These are phyloP conservation scores for Gopherus flavomarginatus DNA, from an alignment of 2,113 vertebrate species.

Conservation along the genomic window DNA sequence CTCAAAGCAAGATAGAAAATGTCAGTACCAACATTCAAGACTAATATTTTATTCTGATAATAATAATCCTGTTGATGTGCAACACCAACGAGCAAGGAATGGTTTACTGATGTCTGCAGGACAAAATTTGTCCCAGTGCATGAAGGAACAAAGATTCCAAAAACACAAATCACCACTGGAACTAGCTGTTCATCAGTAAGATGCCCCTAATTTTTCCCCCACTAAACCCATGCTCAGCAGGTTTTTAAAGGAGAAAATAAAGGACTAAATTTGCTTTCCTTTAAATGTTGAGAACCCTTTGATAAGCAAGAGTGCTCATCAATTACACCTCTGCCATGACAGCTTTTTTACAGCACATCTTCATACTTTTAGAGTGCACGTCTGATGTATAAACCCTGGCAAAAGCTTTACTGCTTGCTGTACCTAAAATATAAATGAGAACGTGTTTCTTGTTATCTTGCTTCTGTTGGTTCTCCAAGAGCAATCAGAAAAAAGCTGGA, in stretches of 20 bases:
- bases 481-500: background rate
- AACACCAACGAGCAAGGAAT: accelerated
- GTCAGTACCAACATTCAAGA: background rate
- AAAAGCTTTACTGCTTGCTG: background rate
- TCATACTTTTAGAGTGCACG: background rate
- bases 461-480: background rate
- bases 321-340: background rate
- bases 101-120: background rate
- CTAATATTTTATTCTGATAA: background rate
- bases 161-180: background rate
- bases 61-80: background rate
- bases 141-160: background rate
- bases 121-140: accelerated
- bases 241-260: background rate
- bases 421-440: background rate
- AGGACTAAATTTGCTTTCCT: background rate
- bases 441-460: background rate
- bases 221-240: background rate
- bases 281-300: background rate
- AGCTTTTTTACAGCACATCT: background rate
- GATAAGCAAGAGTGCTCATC: background rate
- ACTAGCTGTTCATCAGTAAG: background rate
- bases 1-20: background rate
- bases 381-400: background rate
- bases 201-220: accelerated